Conservation (phyloP, 2,888 invertebrate genomes). For the Amphipyra berbera region DNA sequence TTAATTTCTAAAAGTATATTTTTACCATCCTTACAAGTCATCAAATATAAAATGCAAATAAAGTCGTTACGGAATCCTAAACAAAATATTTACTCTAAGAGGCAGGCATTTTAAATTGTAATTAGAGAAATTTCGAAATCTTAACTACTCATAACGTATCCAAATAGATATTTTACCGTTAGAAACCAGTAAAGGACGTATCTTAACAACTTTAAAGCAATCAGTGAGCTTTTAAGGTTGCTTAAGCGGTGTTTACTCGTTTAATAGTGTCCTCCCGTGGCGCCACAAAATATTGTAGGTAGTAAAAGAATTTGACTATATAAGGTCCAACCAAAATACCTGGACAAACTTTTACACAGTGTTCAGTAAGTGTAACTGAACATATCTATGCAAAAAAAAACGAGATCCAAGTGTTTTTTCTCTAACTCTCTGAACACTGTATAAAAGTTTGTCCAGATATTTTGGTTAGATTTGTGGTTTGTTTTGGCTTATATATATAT, state of each 20-base stretch:
- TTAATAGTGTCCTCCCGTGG: slow-evolving; percentile 13
- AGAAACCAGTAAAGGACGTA: slow-evolving; percentile 41
- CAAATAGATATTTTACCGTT: slow-evolving; percentile 43
- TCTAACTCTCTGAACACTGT: too few species aligned
- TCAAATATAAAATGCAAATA: slow-evolving; percentile 41
- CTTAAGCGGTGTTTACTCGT: slow-evolving; percentile 12
- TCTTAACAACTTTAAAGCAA: slow-evolving; percentile 38
- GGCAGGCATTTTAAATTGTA: slow-evolving; percentile 21
- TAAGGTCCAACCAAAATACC: too few species aligned
- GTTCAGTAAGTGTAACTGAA: too few species aligned
- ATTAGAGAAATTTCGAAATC: slow-evolving; percentile 36
- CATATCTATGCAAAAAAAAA: too few species aligned
- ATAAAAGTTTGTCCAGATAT: too few species aligned
- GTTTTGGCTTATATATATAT: too few species aligned
- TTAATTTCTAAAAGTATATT: background rate
- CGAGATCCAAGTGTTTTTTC: too few species aligned
- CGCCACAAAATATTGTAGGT: slow-evolving; percentile 13
- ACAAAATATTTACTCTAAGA: slow-evolving; percentile 13
- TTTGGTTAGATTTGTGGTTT: too few species aligned
- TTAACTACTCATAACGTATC: slow-evolving; percentile 35
- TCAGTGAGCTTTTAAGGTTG: slow-evolving; percentile 34
- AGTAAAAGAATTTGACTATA: too few species aligned
- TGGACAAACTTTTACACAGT: too few species aligned
- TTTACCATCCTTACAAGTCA: background rate
- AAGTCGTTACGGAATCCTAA: slow-evolving; percentile 15